Evolutionary conservation across 1,140 invertebrate species (phyloP).

Genomic region (Drosophila mauritiana): DNA sequence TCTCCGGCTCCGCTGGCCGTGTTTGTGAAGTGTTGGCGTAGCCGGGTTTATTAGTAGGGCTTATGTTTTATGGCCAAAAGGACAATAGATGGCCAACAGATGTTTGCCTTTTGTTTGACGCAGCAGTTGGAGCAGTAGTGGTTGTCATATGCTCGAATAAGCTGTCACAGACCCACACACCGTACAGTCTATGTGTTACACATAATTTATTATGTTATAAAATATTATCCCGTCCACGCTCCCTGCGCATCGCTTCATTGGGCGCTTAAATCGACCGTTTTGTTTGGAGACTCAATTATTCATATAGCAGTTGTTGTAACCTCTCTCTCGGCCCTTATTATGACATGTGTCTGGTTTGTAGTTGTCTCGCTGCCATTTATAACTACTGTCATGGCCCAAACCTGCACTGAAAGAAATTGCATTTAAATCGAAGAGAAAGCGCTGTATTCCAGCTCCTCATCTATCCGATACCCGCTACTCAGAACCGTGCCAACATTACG

Average conservation of each 20-base stretch:
- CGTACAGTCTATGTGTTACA: slow-evolving; percentile 53
- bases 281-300: slow-evolving; percentile 79
- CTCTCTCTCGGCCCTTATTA: slow-evolving; percentile 50
- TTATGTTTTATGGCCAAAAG: slow-evolving; percentile 80
- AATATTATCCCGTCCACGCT: slow-evolving; percentile 71
- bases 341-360: slow-evolving; percentile 79
- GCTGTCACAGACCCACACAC: slow-evolving; percentile 62
- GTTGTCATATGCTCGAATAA: slow-evolving; percentile 81
- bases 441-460: too few species aligned
- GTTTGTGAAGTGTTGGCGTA: slow-evolving; percentile 66
- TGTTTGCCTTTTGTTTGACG: slow-evolving; percentile 76
- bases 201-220: slow-evolving; percentile 83
- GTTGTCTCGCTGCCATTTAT: slow-evolving; percentile 78
- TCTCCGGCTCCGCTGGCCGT: slow-evolving; percentile 25
- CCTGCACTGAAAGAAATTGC: slow-evolving; percentile 14
- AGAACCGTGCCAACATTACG: too few species aligned
- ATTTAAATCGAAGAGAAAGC: background rate
- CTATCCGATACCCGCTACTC: too few species aligned
- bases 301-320: slow-evolving; percentile 63
- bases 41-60: slow-evolving; percentile 79
- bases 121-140: slow-evolving; percentile 19
- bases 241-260: slow-evolving; percentile 65
- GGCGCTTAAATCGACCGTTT: slow-evolving; percentile 80
- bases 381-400: slow-evolving; percentile 73
- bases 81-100: slow-evolving; percentile 81